A percentile compares a stretch with the other conserved stretches of the same genome.
Conservation (phyloP, 2,888 invertebrate species). For the Drosophila formosana region DNA sequence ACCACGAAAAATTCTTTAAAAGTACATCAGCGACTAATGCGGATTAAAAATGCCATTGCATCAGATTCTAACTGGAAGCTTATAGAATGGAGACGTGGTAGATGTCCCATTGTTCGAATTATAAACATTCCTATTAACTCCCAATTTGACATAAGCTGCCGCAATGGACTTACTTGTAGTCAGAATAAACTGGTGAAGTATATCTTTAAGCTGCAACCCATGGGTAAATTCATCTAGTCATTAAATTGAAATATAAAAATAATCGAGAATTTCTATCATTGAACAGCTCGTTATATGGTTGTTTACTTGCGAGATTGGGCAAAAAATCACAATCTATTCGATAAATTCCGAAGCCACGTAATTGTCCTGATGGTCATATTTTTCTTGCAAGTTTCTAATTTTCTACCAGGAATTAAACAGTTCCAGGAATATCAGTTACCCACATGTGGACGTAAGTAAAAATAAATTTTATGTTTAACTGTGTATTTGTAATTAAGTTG, state of each 20-base stretch:
- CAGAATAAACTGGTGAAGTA: slow-evolving; percentile 8
- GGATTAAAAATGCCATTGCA: background rate
- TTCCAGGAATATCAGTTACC: background rate
- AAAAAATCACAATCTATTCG: background rate
- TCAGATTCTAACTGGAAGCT: background rate
- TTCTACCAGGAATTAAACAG: slow-evolving; percentile 1
- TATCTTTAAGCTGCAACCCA: slow-evolving; percentile 10
- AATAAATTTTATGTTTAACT: background rate
- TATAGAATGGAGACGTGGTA: background rate
- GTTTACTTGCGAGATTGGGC: slow-evolving; percentile 4
- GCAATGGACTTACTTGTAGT: background rate
- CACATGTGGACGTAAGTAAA: background rate
- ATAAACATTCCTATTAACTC: background rate
- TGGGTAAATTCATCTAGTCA: background rate
- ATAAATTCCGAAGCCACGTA: slow-evolving; percentile 4
- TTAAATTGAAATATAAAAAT: background rate
- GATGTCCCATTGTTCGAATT: background rate
- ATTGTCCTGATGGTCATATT: slow-evolving; percentile 8
- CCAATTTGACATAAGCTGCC: slow-evolving; percentile 1
- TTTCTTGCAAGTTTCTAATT: slow-evolving; percentile 2
- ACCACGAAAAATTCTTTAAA: no score
- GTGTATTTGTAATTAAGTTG: background rate
- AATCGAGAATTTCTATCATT: background rate
- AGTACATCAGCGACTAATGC: no score
- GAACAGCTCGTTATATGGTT: slow-evolving; percentile 8